These are phyloP conservation scores for Pseudomugil tenellus DNA, from an alignment of 2,797 vertebrate species.

Conservation along the genomic window DNA sequence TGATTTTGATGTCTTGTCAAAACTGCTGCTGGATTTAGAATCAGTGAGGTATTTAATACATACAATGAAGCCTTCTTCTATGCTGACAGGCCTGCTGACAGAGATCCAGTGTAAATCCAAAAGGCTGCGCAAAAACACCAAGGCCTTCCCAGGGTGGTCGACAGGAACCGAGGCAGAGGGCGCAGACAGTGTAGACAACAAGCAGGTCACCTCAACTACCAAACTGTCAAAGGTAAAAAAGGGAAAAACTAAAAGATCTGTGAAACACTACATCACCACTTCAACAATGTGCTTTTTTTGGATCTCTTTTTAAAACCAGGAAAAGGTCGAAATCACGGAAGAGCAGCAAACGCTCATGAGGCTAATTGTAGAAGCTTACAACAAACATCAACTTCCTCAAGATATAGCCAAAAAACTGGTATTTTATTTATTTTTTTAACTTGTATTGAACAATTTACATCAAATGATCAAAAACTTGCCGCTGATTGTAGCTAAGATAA, in stretches of 20 bases:
- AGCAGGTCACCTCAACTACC: conserved; percentile 94
- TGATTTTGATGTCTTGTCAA: background rate
- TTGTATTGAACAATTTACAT: background rate
- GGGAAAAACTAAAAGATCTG: background rate
- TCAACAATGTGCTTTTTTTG: background rate
- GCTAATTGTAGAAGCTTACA: conserved; percentile 91
- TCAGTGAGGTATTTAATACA: conserved; percentile 37
- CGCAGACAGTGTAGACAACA: conserved; percentile 83
- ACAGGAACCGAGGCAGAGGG: conserved; percentile 84
- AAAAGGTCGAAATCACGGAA: conserved; percentile 89
- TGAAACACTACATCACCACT: background rate
- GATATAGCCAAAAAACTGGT: conserved; percentile 95
- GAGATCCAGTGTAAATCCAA: conserved; percentile 99
- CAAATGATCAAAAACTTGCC: background rate
- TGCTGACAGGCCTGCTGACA: conserved; percentile 91
- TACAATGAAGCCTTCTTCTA: conserved; percentile 35
- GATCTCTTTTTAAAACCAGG: conserved; percentile 81
- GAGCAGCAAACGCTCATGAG: conserved; percentile 89
- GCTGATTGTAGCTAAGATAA: background rate
- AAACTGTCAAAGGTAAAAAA: conserved; percentile 80
- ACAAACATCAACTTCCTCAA: conserved; percentile 92
- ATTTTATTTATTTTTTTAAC: conserved; percentile 50
- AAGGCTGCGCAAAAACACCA: conserved; percentile 92
- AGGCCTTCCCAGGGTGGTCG: conserved; percentile 81
- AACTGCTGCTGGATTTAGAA: conserved; percentile 13